Percentiles rank a stretch among this genome's conserved stretches.
phyloP scores from a whole-genome alignment of 2,888 invertebrate genomes.

The Schizaphis graminum region DNA sequence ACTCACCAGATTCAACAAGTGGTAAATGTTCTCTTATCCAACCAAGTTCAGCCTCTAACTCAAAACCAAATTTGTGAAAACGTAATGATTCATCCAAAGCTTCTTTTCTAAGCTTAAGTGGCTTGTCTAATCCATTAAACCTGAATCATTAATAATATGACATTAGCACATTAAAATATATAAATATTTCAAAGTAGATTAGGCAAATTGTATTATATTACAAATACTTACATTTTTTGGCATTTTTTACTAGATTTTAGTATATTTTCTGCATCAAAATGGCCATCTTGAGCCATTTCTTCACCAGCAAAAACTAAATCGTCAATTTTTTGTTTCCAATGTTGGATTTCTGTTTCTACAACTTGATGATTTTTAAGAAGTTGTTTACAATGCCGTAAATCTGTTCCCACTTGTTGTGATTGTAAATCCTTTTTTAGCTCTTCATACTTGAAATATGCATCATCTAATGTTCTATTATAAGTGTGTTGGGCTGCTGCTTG shows the following conservation, averaged over 20 bases:
- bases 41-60: constrained; percentile 91
- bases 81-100: constrained; percentile 87
- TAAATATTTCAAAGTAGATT: background rate
- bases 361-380: constrained; percentile 90
- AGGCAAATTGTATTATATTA: background rate
- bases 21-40: constrained; percentile 95
- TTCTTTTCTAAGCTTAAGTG: constrained; percentile 79
- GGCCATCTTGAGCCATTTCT: constrained; percentile 92
- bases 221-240: constrained; percentile 75
- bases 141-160: constrained; percentile 68
- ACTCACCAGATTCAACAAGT: constrained; percentile 80
- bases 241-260: constrained; percentile 82
- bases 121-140: constrained; percentile 80
- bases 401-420: constrained; percentile 87
- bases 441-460: constrained; percentile 87
- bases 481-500: constrained; percentile 88
- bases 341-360: constrained; percentile 86
- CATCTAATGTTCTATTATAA: constrained; percentile 86
- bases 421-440: constrained; percentile 86
- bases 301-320: constrained; percentile 85
- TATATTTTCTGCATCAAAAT: constrained; percentile 93
- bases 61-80: constrained; percentile 93
- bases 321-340: constrained; percentile 86
- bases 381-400: constrained; percentile 92
- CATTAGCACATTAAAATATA: background rate